A percentile compares a stretch with the other conserved stretches of the same genome.
Evolutionary conservation across 1,140 invertebrate species (phyloP).

Genomic region (Zaprionus ghesquierei): DNA sequence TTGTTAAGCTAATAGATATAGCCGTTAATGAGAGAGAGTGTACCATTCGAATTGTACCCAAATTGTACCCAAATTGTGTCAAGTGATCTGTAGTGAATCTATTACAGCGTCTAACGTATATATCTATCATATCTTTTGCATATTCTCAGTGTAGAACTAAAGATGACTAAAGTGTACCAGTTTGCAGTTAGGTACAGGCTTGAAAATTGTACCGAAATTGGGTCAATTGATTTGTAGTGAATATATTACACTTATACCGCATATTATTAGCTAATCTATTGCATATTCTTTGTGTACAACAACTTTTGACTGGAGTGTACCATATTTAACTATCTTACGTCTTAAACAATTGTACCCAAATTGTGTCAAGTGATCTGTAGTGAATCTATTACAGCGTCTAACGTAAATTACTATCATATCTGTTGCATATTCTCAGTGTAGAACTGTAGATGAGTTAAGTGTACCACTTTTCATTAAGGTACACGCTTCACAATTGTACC

Average conservation of each 20-base stretch:
- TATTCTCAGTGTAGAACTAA: neutral
- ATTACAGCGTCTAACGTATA: neutral
- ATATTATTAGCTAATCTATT: no score
- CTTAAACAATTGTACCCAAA: no score
- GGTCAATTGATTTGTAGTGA: neutral
- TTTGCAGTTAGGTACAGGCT: neutral
- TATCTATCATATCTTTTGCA: neutral
- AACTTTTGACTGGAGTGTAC: no score
- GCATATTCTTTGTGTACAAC: no score
- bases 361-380: no score
- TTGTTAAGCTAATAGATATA: constrained; percentile 21
- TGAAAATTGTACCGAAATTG: neutral
- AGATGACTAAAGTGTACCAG: neutral
- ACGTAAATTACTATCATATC: neutral
- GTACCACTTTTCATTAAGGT: neutral
- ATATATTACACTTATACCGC: no score
- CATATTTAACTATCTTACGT: no score
- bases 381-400: neutral
- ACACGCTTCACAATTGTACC: neutral
- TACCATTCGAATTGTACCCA: neutral
- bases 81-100: neutral
- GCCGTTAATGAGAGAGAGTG: neutral
- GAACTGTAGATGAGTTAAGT: neutral
- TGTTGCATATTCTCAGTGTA: neutral
- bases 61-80: neutral